Conservation (phyloP, 2,888 invertebrate genomes). For the Crocallis elinguaria region DNA sequence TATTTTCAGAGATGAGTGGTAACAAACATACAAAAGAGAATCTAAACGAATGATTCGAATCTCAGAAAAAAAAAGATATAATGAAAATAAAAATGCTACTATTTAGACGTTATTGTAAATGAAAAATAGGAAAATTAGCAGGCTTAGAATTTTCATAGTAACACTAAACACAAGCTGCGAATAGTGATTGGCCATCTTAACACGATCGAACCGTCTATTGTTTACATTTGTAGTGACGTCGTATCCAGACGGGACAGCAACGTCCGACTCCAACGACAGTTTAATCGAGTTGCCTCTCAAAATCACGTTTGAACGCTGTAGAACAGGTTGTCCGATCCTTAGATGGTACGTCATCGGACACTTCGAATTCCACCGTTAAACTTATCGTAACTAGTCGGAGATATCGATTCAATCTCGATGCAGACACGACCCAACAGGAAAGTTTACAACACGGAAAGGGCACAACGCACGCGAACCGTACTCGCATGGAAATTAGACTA, state of each 20-base stretch:
- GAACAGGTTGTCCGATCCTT: slow-evolving; percentile 21
- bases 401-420: slow-evolving; percentile 77
- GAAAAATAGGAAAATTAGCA: too few relatives aligned
- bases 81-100: too few relatives aligned
- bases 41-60: too few relatives aligned
- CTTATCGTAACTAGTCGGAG: slow-evolving; percentile 72
- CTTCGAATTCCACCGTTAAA: slow-evolving; percentile 24
- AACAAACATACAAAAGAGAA: too few relatives aligned
- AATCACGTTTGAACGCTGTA: slow-evolving; percentile 41
- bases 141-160: slow-evolving; percentile 25
- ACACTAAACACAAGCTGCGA: slow-evolving; percentile 13
- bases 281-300: slow-evolving; percentile 49
- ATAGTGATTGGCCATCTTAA: slow-evolving; percentile 31
- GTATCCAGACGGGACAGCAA: slow-evolving; percentile 39
- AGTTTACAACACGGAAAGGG: slow-evolving; percentile 76
- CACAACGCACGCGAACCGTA: slow-evolving; percentile 70
- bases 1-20: too few relatives aligned
- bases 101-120: too few relatives aligned
- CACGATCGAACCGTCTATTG: slow-evolving; percentile 43
- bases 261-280: slow-evolving; percentile 45
- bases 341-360: slow-evolving; percentile 44
- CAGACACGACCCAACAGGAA: slow-evolving; percentile 64
- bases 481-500: slow-evolving; percentile 66
- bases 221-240: slow-evolving; percentile 48
- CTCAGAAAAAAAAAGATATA: too few relatives aligned